Conservation (phyloP, 2,113 vertebrate species). For the Dermatemys mawii region DNA sequence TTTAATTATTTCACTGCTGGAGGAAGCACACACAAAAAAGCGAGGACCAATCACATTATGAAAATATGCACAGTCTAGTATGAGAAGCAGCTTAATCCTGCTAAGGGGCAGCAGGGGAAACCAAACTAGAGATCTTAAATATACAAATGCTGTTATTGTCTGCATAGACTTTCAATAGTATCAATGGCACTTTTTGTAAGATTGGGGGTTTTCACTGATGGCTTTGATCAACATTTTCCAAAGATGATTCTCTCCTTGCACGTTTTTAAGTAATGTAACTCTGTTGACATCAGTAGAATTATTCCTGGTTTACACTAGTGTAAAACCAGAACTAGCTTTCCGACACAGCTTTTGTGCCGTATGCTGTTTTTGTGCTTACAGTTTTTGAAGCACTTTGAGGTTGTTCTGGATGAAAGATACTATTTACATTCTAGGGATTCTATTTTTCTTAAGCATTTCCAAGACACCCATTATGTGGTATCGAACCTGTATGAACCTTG, state of each 20-base stretch:
- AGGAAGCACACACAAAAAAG: neutral
- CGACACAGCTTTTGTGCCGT: neutral
- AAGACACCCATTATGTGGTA: neutral
- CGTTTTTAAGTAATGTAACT: neutral
- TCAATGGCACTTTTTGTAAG: neutral
- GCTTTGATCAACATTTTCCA: neutral
- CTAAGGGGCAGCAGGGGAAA: neutral
- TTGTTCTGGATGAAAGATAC: neutral
- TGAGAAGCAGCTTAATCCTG: neutral
- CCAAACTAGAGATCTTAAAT: neutral
- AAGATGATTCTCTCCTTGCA: rapidly evolving
- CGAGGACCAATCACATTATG: neutral
- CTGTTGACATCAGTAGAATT: neutral
- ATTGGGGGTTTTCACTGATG: neutral
- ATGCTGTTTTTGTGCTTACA: neutral
- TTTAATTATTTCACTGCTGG: neutral
- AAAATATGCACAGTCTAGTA: neutral
- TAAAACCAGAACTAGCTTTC: neutral
- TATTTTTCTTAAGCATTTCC: neutral
- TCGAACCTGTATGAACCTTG: neutral
- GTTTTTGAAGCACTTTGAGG: neutral
- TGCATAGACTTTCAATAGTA: rapidly evolving
- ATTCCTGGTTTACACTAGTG: neutral
- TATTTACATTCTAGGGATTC: neutral
- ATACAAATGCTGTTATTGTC: rapidly evolving